Evolutionary conservation across 2,797 vertebrate species (phyloP).

Genomic region (Phrynocephalus forsythii): DNA sequence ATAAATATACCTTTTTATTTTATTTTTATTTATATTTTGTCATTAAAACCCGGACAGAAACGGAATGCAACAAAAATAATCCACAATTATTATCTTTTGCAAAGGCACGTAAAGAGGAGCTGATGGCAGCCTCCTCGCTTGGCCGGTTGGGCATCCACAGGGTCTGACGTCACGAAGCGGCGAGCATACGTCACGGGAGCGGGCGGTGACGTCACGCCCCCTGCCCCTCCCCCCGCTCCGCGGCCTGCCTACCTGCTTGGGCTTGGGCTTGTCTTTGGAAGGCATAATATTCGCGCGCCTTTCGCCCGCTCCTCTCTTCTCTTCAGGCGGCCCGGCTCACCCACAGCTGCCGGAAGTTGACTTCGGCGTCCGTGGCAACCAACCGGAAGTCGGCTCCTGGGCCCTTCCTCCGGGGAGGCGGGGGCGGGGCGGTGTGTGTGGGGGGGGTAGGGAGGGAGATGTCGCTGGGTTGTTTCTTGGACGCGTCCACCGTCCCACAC

Average conservation of each 20-base stretch:
- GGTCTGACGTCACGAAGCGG: rapidly evolving
- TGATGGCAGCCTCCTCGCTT: too few species aligned
- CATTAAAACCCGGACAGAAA: too few species aligned
- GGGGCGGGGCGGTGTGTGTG: not conserved
- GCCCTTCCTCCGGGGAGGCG: too few species aligned
- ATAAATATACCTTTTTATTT: too few species aligned
- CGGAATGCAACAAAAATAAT: too few species aligned
- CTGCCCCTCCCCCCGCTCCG: rapidly evolving
- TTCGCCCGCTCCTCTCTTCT: rapidly evolving
- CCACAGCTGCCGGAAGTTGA: constrained; percentile 56
- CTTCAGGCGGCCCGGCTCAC: not conserved
- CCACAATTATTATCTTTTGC: too few species aligned
- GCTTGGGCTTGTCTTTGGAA: constrained; percentile 46
- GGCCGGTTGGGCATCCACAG: too few species aligned
- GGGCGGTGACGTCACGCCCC: not conserved
- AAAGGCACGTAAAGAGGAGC: too few species aligned
- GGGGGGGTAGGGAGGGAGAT: rapidly evolving
- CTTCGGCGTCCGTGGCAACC: constrained; percentile 50
- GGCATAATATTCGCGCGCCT: constrained; percentile 54
- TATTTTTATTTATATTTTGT: too few species aligned
- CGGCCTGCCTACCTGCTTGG: constrained; percentile 56
- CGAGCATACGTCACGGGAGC: rapidly evolving
- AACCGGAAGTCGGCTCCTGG: constrained; percentile 43
- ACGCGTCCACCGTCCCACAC: rapidly evolving
- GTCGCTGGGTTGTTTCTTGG: rapidly evolving